Evolutionary conservation across 2,888 invertebrate genomes (phyloP), one percentile per base, ranked within the genome.

Genomic region (Troides helena): DNA sequence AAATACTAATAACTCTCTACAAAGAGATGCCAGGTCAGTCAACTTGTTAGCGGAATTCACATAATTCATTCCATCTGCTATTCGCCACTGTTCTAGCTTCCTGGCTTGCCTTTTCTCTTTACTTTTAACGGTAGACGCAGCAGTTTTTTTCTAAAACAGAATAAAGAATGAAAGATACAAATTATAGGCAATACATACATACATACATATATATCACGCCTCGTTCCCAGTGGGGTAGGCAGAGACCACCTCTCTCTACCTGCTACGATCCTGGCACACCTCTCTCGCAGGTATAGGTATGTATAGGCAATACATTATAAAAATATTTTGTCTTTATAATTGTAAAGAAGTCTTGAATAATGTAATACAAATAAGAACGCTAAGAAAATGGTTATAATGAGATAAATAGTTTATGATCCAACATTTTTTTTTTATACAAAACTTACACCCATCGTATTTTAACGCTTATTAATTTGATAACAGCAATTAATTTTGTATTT

Each of bases 101-200:
- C 94, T 88, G 67, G 94, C 94, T 74, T 93, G 87, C 14, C 95
- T 91, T 78, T 94, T 95, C 78, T 95, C 94, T 87, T 95, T 95
- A 73, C 90, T 93, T 85, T 94, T 95, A 72, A 88, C 92, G 7
- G 76, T 76, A 67, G 85, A 83, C 72, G 88, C 74, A 53, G 77
- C 72, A 8, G 87, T 77, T 87, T 94, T 94, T 80, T 94, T 91
- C 94, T 94, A 81, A 64, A 86, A 88, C 69, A 62, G 1, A 8
- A 53, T 50, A 43, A 43, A 43, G 43, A 30, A 30, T 30, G 4
- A 30, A 30, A 30, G 30, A 30, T 30, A 30, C 3, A 30, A 30
- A 5, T 30, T 30, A 30, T 30, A 30, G 30, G 30, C 30, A 30
- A 30, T 30, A 30, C 3, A 30, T 30, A 21, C 21, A 21, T 21